These are phyloP conservation scores for Murina feae DNA, from an alignment of 2,113 vertebrate species.

Conservation along the genomic window DNA sequence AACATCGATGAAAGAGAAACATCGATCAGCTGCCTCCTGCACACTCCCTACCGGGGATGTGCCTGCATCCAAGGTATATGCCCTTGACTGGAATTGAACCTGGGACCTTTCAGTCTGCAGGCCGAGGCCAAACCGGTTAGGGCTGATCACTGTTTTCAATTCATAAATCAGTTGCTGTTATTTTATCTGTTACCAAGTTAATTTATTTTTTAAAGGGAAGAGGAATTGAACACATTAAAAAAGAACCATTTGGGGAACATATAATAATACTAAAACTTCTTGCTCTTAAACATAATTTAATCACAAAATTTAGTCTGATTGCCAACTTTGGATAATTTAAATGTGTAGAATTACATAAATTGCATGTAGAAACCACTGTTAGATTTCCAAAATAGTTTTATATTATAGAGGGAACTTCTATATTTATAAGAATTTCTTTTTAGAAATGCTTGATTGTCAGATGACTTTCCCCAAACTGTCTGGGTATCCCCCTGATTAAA, in stretches of 20 bases:
- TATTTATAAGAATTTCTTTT: neutral
- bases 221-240: neutral
- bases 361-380: neutral
- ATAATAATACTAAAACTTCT: neutral
- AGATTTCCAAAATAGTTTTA: neutral
- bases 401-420: neutral
- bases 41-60: too few relatives aligned
- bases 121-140: too few relatives aligned
- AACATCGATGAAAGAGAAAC: too few relatives aligned
- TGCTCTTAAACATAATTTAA: neutral
- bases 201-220: neutral
- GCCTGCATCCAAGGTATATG: too few relatives aligned
- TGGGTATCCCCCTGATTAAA: neutral
- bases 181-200: neutral
- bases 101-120: too few relatives aligned
- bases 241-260: neutral
- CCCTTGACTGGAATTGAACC: too few relatives aligned
- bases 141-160: constrained; percentile 15
- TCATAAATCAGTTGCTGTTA: neutral
- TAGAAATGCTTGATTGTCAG: neutral
- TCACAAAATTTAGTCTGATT: neutral
- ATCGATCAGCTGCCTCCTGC: too few relatives aligned
- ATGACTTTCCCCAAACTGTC: neutral
- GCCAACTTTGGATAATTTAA: neutral
- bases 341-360: neutral